These are phyloP conservation scores for Drymodes brunneopygia DNA, from an alignment of 2,113 vertebrate species.

Conservation along the genomic window DNA sequence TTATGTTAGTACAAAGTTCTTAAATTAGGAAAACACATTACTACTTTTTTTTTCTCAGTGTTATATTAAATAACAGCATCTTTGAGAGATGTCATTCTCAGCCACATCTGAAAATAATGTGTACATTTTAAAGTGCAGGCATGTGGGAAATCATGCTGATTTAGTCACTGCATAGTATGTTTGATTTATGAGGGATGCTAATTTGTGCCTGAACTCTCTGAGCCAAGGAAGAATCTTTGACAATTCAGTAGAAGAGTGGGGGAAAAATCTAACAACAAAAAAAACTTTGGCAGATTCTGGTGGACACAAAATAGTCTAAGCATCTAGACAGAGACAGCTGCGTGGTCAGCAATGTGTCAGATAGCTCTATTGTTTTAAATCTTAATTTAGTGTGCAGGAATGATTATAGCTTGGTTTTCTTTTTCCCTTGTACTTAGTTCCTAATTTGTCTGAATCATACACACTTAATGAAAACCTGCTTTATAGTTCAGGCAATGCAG, in stretches of 20 bases:
- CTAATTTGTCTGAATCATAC: constrained; percentile 40
- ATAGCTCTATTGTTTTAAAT: neutral
- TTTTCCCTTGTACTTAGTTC: neutral
- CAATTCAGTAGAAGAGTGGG: neutral
- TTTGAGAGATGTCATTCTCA: neutral
- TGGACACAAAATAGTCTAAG: neutral
- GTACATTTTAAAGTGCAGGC: neutral
- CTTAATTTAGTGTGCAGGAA: neutral
- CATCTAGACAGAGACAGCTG: neutral
- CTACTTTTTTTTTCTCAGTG: neutral
- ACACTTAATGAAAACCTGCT: constrained; percentile 34
- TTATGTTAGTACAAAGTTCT: neutral
- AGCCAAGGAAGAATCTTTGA: neutral
- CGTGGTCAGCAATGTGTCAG: neutral
- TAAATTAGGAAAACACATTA: neutral
- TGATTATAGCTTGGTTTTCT: neutral
- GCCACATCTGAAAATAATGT: neutral
- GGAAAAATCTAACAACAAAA: neutral
- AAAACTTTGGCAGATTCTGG: neutral
- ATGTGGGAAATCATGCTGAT: neutral
- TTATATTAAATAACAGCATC: neutral
- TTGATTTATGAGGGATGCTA: neutral
- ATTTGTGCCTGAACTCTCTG: neutral
- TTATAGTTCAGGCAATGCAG: neutral
- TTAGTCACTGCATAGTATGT: neutral